Percentiles rank a stretch among this genome's conserved stretches.
Evolutionary conservation across 2,888 invertebrate genomes (phyloP).

Genomic region (Eurois occulta): DNA sequence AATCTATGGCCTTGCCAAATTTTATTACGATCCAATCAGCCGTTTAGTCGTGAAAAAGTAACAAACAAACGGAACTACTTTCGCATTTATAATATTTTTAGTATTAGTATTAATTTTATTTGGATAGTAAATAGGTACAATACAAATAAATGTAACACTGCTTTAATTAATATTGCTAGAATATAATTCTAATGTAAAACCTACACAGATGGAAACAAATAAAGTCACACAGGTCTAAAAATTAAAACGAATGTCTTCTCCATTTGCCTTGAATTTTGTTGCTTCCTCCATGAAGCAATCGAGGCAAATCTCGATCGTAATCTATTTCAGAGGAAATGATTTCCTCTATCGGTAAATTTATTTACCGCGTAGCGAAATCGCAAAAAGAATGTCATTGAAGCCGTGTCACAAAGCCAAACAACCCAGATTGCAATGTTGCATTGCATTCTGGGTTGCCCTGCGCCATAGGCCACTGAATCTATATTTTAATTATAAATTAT

Average conservation of each 20-base stretch:
- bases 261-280: constrained; percentile 1
- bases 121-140: neutral
- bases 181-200: neutral
- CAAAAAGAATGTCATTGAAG: constrained; percentile 13
- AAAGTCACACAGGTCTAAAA: neutral
- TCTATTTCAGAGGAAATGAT: neutral
- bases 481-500: too few species aligned
- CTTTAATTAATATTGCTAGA: neutral
- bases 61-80: neutral
- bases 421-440: neutral
- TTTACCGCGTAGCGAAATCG: neutral
- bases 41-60: neutral
- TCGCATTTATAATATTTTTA: too few species aligned
- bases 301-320: neutral
- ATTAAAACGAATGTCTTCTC: neutral
- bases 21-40: neutral
- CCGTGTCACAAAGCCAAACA: neutral
- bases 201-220: neutral
- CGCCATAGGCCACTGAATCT: neutral
- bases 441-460: too few species aligned
- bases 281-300: constrained; percentile 12
- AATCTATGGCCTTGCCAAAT: neutral
- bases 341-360: neutral
- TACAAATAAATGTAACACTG: neutral
- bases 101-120: too few species aligned